phyloP scores from a whole-genome alignment of 2,797 vertebrate species.

The Poeciliopsis gracilis region DNA sequence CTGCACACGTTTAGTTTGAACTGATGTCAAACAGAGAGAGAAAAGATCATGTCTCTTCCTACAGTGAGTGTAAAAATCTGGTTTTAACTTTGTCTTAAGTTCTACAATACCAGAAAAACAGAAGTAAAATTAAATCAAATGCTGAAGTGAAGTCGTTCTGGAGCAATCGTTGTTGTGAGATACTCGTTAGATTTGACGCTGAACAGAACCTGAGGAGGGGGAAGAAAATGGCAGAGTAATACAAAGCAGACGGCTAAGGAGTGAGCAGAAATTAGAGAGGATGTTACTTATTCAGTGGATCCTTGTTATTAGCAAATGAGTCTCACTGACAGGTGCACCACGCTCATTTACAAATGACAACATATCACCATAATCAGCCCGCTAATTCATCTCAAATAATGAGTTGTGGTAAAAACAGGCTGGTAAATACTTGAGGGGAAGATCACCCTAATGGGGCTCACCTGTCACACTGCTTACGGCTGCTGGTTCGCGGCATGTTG shows the following conservation, averaged over 20 bases:
- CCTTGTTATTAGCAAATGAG: constrained; percentile 78
- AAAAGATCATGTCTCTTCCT: background rate
- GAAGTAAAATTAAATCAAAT: background rate
- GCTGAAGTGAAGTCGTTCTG: background rate
- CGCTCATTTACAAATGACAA: constrained; percentile 78
- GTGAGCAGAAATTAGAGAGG: constrained; percentile 71
- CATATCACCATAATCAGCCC: constrained; percentile 79
- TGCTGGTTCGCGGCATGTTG: constrained; percentile 34
- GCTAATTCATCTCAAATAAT: constrained; percentile 82
- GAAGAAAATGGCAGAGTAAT: constrained; percentile 70
- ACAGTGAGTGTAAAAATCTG: background rate
- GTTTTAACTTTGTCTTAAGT: background rate
- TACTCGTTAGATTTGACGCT: background rate
- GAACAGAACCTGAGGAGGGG: constrained; percentile 29
- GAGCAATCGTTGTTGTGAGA: background rate
- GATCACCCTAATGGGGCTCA: constrained; percentile 62
- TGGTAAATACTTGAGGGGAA: constrained; percentile 70
- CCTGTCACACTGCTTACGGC: constrained; percentile 51
- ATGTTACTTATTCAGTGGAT: constrained; percentile 77
- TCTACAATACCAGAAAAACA: background rate
- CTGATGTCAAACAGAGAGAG: background rate
- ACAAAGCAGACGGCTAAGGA: constrained; percentile 67
- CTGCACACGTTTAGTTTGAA: background rate
- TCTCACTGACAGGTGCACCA: constrained; percentile 76
- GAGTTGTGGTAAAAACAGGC: constrained; percentile 74